phyloP scores from a whole-genome alignment of 2,888 invertebrate genomes.

The Hypomecis atomaria region DNA sequence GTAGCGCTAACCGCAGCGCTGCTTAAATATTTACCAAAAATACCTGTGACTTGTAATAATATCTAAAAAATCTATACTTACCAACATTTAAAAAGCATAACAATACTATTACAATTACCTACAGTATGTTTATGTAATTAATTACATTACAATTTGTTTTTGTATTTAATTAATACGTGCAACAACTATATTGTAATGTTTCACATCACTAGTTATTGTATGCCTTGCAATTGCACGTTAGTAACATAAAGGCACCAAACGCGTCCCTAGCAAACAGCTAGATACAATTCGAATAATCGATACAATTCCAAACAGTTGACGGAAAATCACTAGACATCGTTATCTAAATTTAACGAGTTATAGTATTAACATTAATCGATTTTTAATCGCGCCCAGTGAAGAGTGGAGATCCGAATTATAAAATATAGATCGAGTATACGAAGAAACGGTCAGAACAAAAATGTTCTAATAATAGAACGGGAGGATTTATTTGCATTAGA shows the following conservation, averaged over 20 bases:
- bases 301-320: constrained; percentile 23
- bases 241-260: constrained; percentile 52
- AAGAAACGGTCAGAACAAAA: constrained; percentile 43
- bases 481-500: constrained; percentile 56
- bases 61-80: too few relatives aligned
- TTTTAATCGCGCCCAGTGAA: constrained; percentile 31
- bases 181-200: neutral
- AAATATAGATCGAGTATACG: constrained; percentile 33
- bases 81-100: neutral
- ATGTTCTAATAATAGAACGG: constrained; percentile 52
- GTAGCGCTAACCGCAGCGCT: too few relatives aligned
- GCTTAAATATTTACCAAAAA: too few relatives aligned
- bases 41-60: too few relatives aligned
- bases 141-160: neutral
- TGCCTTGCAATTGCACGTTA: constrained; percentile 42
- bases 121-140: neutral
- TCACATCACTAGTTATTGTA: constrained; percentile 37
- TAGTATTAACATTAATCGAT: constrained; percentile 42
- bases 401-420: constrained; percentile 22
- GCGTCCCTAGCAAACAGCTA: constrained; percentile 42
- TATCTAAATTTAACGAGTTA: constrained; percentile 51
- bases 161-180: neutral
- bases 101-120: too few relatives aligned
- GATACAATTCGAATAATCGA: constrained; percentile 12
- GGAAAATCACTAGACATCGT: constrained; percentile 56